Evolutionary conservation across 1,140 invertebrate species (phyloP), one percentile per base, ranked within the genome.

Genomic region (Nilaparvata lugens): DNA sequence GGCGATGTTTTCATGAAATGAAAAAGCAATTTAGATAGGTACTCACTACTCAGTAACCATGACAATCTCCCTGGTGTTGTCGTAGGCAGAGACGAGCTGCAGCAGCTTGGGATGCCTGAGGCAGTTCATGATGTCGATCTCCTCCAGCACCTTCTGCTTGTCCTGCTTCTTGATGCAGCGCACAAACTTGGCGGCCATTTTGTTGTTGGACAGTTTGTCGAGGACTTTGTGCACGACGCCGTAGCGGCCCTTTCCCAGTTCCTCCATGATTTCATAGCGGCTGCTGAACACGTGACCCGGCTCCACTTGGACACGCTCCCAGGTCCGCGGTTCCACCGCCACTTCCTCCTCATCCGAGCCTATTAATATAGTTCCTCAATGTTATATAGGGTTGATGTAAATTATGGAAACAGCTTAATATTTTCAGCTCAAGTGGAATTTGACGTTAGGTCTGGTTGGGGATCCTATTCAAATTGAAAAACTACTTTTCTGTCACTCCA

Each of bases 41-140:
- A 85, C 90, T 87, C 80, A 96, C 93, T 93, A 95, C 81, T 98
- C 94, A 69, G 91, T 91, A 19, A 98, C 82, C 78, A 98, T 88
- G 25, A 93, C 83, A 71, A 93, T 89, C 75, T 97, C 91, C 63
- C 86, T 81, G 14, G 84, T 81, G 67, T 83, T 85, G 65, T 95
- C 90, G 71, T 88, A 97, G 21, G 93, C 93, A 40, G 91, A 92
- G 2, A 86, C 81, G 16, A 98, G 74, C 69, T 91, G 87, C 4
- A 98, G 78, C 0, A 98, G 78, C 72, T 94, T 95, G 0, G 92
- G 91, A 78, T 98, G 95, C 48, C 84, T 80, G 45, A 98, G 75
- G 13, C 83, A 77, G 67, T 91, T 94, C 93, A 98, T 97, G 51
- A 96, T 88, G 60, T 86, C 83, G 58, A 97, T 91, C 78, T 98